phyloP scores from a whole-genome alignment of 1,140 invertebrate genomes.

The Lutraria rhynchaena region DNA sequence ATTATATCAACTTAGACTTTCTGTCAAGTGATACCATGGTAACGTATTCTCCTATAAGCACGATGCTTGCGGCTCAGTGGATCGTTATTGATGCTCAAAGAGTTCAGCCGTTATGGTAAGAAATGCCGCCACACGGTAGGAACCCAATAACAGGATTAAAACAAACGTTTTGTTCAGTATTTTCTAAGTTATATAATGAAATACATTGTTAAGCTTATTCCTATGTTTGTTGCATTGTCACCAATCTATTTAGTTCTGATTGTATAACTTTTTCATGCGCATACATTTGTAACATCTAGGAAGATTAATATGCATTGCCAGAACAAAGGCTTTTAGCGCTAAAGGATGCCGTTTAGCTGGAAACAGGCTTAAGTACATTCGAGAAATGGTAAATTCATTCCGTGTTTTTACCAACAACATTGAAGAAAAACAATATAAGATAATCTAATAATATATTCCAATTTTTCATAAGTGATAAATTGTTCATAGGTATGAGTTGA shows the following conservation, averaged over 20 bases:
- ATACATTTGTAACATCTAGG: background rate
- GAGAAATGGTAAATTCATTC: too few species aligned
- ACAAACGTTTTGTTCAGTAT: background rate
- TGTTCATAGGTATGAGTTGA: constrained; percentile 59
- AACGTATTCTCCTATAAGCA: constrained; percentile 1
- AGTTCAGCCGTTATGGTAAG: background rate
- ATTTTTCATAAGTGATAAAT: too few species aligned
- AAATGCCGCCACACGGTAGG: background rate
- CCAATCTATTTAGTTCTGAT: background rate
- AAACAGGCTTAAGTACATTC: too few species aligned
- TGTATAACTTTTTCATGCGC: background rate
- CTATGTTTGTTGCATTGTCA: too few species aligned
- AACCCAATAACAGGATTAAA: background rate
- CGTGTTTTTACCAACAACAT: too few species aligned
- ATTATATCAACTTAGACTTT: constrained; percentile 12
- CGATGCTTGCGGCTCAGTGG: constrained; percentile 8
- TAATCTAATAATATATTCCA: too few species aligned
- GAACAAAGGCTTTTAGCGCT: too few species aligned
- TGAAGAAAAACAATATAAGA: too few species aligned
- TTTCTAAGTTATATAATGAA: too few species aligned
- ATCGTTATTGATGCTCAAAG: background rate
- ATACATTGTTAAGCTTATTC: too few species aligned
- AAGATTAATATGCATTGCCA: too few species aligned
- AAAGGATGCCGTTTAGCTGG: too few species aligned
- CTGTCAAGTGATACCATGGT: background rate